Conservation (phyloP, 2,888 invertebrate species). For the Listrodromus nycthemerus region DNA sequence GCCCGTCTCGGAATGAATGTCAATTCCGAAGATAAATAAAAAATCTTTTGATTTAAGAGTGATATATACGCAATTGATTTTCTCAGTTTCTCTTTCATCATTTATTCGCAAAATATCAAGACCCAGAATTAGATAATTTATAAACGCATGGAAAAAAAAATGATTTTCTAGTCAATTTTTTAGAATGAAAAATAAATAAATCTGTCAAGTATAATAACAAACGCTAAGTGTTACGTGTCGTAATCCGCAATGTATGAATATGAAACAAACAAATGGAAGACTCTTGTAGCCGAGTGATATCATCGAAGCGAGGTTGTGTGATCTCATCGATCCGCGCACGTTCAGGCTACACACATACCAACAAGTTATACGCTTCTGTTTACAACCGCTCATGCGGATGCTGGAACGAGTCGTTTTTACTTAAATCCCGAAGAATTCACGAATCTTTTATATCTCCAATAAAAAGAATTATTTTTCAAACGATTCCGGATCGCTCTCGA, state of each 20-base stretch:
- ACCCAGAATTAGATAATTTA: too few relatives aligned
- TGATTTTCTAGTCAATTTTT: constrained; percentile 9
- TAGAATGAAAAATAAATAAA: not conserved
- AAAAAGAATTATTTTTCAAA: not conserved
- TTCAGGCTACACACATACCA: not conserved
- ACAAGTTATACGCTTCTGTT: not conserved
- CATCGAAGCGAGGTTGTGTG: constrained; percentile 59
- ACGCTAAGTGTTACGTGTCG: not conserved
- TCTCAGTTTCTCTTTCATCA: too few relatives aligned
- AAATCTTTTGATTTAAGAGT: too few relatives aligned
- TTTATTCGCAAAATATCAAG: too few relatives aligned
- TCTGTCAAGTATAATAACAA: not conserved
- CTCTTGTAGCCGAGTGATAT: constrained; percentile 52
- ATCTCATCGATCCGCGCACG: constrained; percentile 53
- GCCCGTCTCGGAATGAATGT: too few relatives aligned
- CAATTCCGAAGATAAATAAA: too few relatives aligned
- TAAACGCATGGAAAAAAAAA: not conserved
- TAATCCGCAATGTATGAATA: not conserved
- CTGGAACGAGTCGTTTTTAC: constrained; percentile 2
- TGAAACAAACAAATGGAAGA: constrained; percentile 36
- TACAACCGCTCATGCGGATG: not conserved
- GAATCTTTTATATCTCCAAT: not conserved
- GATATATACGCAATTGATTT: too few relatives aligned
- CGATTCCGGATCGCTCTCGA: not conserved
- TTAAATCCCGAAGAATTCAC: not conserved